Conservation (phyloP, 2,113 vertebrate genomes). For the Piaya cayana region DNA sequence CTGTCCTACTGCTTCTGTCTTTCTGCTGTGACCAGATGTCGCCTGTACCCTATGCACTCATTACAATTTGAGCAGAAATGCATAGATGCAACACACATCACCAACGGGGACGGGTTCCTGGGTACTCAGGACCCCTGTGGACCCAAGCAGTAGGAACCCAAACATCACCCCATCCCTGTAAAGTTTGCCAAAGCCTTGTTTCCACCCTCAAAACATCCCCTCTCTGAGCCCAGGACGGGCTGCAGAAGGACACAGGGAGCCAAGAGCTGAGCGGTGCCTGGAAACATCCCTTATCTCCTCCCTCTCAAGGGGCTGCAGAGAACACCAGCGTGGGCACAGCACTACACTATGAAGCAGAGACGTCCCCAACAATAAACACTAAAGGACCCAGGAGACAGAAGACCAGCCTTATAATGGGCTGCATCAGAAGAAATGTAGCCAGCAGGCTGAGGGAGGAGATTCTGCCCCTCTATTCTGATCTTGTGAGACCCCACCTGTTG, state of each 20-base stretch:
- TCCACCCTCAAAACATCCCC: fast-evolving
- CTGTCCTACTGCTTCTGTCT: neutral
- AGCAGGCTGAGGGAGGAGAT: too few relatives aligned
- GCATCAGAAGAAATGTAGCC: too few relatives aligned
- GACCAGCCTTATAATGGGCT: too few relatives aligned
- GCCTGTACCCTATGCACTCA: fast-evolving
- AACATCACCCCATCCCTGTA: fast-evolving
- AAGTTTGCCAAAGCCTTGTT: neutral
- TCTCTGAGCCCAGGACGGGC: neutral
- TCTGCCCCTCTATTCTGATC: too few relatives aligned
- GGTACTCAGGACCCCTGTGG: neutral
- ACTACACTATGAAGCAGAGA: fast-evolving
- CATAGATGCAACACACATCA: fast-evolving
- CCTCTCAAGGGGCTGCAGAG: neutral
- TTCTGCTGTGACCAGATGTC: neutral
- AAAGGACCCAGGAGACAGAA: neutral
- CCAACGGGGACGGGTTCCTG: neutral
- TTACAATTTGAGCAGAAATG: neutral
- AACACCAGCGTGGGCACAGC: fast-evolving
- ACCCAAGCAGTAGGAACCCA: neutral
- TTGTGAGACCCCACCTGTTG: too few relatives aligned
- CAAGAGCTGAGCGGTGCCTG: neutral
- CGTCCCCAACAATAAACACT: neutral
- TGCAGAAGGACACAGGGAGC: neutral
- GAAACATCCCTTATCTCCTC: neutral